Base-by-base conservation (phyloP, 2,888 invertebrate species). In the Zhuqinia jingwanae region DNA sequence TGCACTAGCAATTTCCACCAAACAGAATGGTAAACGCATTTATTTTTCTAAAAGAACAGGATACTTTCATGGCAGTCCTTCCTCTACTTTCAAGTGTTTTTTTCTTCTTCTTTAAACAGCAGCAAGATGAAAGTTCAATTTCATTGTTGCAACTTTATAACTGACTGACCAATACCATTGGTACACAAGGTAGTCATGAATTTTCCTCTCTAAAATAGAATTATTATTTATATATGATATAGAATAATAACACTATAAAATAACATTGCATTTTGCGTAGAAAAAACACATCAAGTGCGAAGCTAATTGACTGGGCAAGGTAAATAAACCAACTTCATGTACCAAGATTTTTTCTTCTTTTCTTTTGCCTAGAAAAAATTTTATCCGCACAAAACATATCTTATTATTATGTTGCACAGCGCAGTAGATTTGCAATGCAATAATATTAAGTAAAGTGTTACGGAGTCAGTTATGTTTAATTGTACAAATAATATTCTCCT, bases 1-100 rank as follows among this genome's bases (percentile, higher is more conserved):
- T 68, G 68, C 68, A 68, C 68, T 47, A 68, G 47, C 68, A 68
- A 68, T 68, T 68, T 68, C 42, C 47, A 68, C 68, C 17, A 20
- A 68, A 15, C 42, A 68, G 11, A 13, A 60, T 60, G 8, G 36
- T n/a, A n/a, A n/a, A n/a, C n/a, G n/a, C n/a, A 56, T 50, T 50
- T 50, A 53, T 53, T 53, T n/a, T 27, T 25, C 6, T 17, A 42
- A n/a, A n/a, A 17, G 20, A 68, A 45, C 68, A 68, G 68, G 45
- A 68, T 45, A 68, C 45, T 45, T 68, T 68, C 68, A 68, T 68
- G 68, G 68, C 25, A 47, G 11, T 68, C 47, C 13, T 50, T 25
- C 20, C 3, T 36, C 20, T 22, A 6, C 8, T 36, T 36, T 68
- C 42, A 68, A 47, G 65, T 30, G 36, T 36, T 36, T 36, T 45